Evolutionary conservation across 1,140 invertebrate genomes (phyloP), one percentile per base, ranked within the genome.

Genomic region (Drosophila yakuba): DNA sequence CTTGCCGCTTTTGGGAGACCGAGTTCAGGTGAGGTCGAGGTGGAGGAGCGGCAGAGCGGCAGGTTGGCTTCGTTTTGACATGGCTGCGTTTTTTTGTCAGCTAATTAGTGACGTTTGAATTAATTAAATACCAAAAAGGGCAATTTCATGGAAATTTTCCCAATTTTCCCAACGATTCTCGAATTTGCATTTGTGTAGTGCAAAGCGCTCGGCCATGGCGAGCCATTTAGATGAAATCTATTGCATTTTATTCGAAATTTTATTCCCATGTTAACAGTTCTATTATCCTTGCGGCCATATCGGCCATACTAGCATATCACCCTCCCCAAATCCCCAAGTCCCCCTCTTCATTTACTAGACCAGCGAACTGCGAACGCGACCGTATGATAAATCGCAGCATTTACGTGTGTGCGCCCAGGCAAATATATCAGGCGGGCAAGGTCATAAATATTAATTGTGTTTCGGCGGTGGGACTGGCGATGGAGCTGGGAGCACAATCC

Each of bases 371-470:
- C 47, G n/a, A 51, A 10, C 25, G 50, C 43, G 71, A 23, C 38
- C 28, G 52, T 50, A 84, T 89, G 84, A 89, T 89, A 89, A 89
- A 89, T 89, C 80, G 84, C 80, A 73, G 64, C 77, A 89, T 89
- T 89, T 89, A 89, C 74, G 68, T 80, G 84, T 89, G 84, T 89
- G 84, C 85, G 80, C 84, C 84, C 77, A 79, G 85, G 80, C 80
- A 89, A 79, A 89, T 89, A 89, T 89, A 90, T 89, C 84, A 89
- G 84, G 68, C 63, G 64, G 64, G 85, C 80, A 89, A 89, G 84
- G 84, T 89, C 84, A 89, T 89, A 89, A 89, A 89, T 89, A 89
- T 89, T 89, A 89, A 89, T 89, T 89, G 84, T 84, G 77, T 88
- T 74, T 83, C 44, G 73, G 50, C 20, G 75, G 68, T 52, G 69